Conservation (phyloP, 2,113 vertebrate species). For the Stictonetta naevosa region DNA sequence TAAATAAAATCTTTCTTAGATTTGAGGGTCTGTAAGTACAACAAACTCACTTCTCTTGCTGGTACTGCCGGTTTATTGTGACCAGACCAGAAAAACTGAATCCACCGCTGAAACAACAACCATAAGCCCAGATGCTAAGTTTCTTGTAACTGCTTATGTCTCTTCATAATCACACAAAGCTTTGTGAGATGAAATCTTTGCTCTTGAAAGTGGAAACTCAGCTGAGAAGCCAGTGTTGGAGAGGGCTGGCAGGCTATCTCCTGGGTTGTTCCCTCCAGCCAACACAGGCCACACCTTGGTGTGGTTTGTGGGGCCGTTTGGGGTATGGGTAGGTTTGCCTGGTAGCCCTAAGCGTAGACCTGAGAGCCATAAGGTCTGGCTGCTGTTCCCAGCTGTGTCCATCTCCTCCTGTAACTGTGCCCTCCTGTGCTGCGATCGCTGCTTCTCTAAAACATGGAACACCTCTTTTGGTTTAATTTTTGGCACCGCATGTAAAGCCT, state of each 20-base stretch:
- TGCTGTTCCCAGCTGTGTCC: not conserved
- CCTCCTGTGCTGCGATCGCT: not conserved
- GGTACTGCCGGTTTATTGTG: not conserved
- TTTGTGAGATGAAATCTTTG: not conserved
- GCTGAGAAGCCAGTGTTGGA: not conserved
- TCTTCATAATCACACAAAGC: not conserved
- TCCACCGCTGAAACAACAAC: not conserved
- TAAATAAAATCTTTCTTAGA: not conserved
- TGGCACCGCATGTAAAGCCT: not conserved
- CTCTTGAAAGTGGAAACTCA: not conserved
- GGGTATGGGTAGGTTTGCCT: not conserved
- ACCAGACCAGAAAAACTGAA: not conserved
- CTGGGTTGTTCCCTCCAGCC: not conserved
- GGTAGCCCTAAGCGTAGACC: not conserved
- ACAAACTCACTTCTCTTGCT: not conserved
- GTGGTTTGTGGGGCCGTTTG: not conserved
- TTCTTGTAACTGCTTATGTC: not conserved
- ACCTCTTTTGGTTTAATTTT: not conserved
- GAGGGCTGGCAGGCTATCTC: not conserved
- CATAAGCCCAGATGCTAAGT: not conserved
- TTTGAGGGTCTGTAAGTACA: not conserved
- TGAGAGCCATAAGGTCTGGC: not conserved
- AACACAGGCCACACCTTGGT: not conserved
- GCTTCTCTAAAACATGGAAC: not conserved
- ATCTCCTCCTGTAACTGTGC: not conserved